phyloP scores from a whole-genome alignment of 1,140 invertebrate genomes.

The Brachionus calyciflorus region DNA sequence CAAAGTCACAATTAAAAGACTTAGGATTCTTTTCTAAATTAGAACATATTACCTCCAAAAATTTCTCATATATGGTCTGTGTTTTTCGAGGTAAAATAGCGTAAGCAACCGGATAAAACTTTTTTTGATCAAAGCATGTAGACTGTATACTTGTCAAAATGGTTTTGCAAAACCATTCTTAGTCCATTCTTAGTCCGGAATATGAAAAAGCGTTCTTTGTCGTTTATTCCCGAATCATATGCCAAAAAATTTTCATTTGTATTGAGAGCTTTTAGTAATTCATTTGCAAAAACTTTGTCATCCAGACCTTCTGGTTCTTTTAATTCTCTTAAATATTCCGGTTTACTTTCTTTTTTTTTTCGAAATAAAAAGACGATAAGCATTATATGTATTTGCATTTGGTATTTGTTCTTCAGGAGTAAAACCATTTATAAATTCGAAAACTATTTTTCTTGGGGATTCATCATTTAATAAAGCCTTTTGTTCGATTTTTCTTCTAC shows the following conservation, averaged over 20 bases:
- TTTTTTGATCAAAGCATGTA: conserved; percentile 2
- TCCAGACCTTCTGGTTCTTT: background rate
- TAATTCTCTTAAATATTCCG: background rate
- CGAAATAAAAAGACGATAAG: background rate
- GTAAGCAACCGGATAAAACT: background rate
- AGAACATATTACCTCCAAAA: too few species aligned
- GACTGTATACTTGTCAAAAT: background rate
- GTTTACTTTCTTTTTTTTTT: conserved; percentile 5
- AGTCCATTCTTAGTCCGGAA: background rate
- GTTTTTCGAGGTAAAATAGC: too few species aligned
- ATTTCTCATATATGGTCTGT: too few species aligned
- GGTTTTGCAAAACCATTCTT: background rate
- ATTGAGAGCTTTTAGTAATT: background rate
- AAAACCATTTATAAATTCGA: background rate
- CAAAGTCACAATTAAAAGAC: too few species aligned
- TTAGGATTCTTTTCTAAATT: too few species aligned
- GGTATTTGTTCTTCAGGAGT: background rate
- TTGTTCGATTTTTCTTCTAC: conserved; percentile 7
- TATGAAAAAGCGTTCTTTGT: background rate
- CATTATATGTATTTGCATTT: background rate
- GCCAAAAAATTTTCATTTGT: background rate
- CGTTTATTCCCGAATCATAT: background rate
- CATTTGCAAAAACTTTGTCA: background rate
- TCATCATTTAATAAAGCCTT: background rate
- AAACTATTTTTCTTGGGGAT: background rate